Evolutionary conservation across 2,888 invertebrate genomes (phyloP).

Genomic region (Crioceris asparagi): DNA sequence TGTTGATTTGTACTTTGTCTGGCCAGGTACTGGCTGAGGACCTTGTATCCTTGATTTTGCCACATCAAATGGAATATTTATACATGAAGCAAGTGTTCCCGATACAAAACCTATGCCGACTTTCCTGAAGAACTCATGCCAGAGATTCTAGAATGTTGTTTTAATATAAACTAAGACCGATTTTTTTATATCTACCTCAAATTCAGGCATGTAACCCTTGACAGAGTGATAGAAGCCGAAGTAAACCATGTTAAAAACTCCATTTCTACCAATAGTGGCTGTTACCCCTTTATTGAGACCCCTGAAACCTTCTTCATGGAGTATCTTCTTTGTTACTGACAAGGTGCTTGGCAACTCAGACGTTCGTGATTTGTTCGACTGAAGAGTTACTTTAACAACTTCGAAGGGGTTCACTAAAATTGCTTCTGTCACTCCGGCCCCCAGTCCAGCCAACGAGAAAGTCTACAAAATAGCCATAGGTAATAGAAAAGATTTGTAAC

Average conservation of each 20-base stretch:
- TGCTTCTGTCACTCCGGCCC: constrained; percentile 85
- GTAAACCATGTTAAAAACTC: constrained; percentile 86
- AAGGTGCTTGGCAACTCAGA: constrained; percentile 50
- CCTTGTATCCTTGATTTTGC: constrained; percentile 94
- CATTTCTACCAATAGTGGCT: constrained; percentile 82
- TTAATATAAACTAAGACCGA: too few species aligned
- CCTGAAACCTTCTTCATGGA: constrained; percentile 60
- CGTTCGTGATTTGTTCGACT: constrained; percentile 49
- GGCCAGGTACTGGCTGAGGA: constrained; percentile 63
- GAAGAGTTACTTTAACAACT: constrained; percentile 86
- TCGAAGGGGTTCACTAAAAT: constrained; percentile 90
- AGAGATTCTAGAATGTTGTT: too few species aligned
- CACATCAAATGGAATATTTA: constrained; percentile 94
- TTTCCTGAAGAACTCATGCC: constrained; percentile 62
- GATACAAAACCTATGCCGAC: constrained; percentile 77
- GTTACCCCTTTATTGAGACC: constrained; percentile 83
- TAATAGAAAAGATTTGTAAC: not conserved
- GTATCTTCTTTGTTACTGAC: constrained; percentile 68
- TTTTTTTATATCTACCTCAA: constrained; percentile 39
- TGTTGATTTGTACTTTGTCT: constrained; percentile 70
- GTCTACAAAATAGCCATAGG: constrained; percentile 51
- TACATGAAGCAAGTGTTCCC: constrained; percentile 74
- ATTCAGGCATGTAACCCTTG: constrained; percentile 60
- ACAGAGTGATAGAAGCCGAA: constrained; percentile 93
- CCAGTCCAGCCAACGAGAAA: constrained; percentile 77